Evolutionary conservation across 2,888 invertebrate species (phyloP).

Genomic region (Drosophila recens): DNA sequence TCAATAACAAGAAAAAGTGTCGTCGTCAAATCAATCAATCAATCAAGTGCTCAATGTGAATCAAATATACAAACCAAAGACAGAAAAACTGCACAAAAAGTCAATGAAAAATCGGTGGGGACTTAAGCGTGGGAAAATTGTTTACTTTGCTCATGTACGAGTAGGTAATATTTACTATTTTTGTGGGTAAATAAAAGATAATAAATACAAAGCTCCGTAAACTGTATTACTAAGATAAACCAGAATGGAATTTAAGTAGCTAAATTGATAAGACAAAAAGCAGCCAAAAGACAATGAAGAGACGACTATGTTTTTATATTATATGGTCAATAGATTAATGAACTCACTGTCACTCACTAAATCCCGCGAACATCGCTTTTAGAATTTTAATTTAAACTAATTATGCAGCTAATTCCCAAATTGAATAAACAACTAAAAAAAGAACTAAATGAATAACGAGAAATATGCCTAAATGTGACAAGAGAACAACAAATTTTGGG

Average conservation of each 20-base stretch:
- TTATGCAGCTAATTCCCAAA: slow-evolving; percentile 66
- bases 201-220: slow-evolving; percentile 14
- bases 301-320: slow-evolving; percentile 7
- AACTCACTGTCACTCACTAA: slow-evolving; percentile 54
- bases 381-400: slow-evolving; percentile 68
- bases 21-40: slow-evolving; percentile 25
- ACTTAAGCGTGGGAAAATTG: slow-evolving; percentile 73
- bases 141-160: slow-evolving; percentile 42
- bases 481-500: slow-evolving; percentile 45
- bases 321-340: slow-evolving; percentile 46
- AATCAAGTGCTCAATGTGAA: slow-evolving; percentile 44
- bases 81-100: slow-evolving; percentile 50
- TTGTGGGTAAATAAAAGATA: slow-evolving; percentile 32
- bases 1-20: slow-evolving; percentile 36
- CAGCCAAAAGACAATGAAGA: slow-evolving; percentile 5
- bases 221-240: slow-evolving; percentile 32
- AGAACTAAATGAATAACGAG: slow-evolving; percentile 50
- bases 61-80: slow-evolving; percentile 22
- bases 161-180: slow-evolving; percentile 18
- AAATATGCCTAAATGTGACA: slow-evolving; percentile 60
- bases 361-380: slow-evolving; percentile 35
- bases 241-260: slow-evolving; percentile 41
- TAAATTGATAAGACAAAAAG: slow-evolving; percentile 37
- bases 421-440: slow-evolving; percentile 35
- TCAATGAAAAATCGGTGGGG: slow-evolving; percentile 55